phyloP scores from a whole-genome alignment of 2,113 vertebrate genomes.

The Empidonax traillii region DNA sequence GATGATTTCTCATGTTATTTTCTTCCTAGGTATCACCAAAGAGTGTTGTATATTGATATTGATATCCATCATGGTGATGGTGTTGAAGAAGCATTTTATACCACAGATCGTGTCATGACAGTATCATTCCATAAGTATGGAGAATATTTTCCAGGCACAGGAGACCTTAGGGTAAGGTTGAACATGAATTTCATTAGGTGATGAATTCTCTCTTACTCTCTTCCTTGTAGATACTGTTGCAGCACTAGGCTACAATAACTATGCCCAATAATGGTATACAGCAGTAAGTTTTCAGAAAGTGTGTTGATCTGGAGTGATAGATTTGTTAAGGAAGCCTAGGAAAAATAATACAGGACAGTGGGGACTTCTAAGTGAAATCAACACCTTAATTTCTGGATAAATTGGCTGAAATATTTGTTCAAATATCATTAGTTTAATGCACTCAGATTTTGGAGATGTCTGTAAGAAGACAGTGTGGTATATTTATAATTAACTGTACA shows the following conservation, averaged over 20 bases:
- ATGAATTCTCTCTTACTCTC: neutral
- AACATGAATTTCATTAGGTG: neutral
- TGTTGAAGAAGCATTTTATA: conserved; percentile 87
- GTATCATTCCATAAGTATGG: conserved; percentile 87
- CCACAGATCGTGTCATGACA: conserved; percentile 86
- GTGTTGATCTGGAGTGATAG: neutral
- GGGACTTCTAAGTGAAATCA: neutral
- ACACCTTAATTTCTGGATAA: neutral
- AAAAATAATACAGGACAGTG: neutral
- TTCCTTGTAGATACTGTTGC: neutral
- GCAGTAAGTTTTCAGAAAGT: neutral
- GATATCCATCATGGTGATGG: conserved; percentile 87
- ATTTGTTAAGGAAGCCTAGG: neutral
- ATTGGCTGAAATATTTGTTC: neutral
- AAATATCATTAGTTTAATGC: neutral
- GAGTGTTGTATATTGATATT: conserved; percentile 87
- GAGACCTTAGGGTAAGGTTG: conserved; percentile 80
- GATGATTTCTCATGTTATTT: neutral
- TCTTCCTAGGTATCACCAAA: conserved; percentile 82
- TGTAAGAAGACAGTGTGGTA: neutral
- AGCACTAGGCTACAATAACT: neutral
- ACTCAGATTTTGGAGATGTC: neutral
- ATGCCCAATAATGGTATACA: neutral
- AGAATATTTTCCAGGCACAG: conserved; percentile 86
- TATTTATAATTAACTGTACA: neutral